Evolutionary conservation across 2,113 vertebrate genomes (phyloP).

Genomic region (Ursus arctos): DNA sequence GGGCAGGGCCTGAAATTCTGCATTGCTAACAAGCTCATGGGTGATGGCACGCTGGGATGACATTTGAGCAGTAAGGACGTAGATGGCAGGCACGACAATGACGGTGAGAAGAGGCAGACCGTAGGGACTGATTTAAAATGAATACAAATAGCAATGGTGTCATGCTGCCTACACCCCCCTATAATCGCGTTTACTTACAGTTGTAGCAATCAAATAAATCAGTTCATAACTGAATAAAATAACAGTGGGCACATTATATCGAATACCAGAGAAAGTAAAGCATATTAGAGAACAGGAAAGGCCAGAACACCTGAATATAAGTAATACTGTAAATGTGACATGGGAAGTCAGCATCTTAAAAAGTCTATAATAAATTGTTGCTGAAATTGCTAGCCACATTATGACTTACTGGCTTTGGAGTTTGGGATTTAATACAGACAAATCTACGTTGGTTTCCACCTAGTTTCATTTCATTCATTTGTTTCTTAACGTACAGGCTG

Average conservation of each 20-base stretch:
- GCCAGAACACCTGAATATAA: background rate
- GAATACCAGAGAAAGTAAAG: background rate
- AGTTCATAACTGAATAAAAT: background rate
- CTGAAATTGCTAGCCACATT: background rate
- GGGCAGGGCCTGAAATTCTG: background rate
- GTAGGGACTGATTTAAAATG: background rate
- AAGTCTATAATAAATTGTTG: background rate
- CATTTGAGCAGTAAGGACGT: background rate
- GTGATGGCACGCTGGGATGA: too few relatives aligned
- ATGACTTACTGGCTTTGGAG: background rate
- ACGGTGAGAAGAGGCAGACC: background rate
- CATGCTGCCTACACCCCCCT: background rate
- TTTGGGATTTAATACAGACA: background rate
- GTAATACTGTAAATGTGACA: background rate
- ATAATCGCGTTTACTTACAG: background rate
- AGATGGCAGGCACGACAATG: too few relatives aligned
- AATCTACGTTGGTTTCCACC: background rate
- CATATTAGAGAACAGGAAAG: background rate
- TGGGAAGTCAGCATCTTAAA: background rate
- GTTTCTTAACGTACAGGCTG: background rate
- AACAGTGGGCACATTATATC: background rate
- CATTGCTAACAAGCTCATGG: background rate
- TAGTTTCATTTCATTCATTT: background rate
- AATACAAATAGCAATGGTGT: background rate
- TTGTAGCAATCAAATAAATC: background rate